Evolutionary conservation across 2,797 vertebrate genomes (phyloP).

Genomic region (Cossypha heuglini): DNA sequence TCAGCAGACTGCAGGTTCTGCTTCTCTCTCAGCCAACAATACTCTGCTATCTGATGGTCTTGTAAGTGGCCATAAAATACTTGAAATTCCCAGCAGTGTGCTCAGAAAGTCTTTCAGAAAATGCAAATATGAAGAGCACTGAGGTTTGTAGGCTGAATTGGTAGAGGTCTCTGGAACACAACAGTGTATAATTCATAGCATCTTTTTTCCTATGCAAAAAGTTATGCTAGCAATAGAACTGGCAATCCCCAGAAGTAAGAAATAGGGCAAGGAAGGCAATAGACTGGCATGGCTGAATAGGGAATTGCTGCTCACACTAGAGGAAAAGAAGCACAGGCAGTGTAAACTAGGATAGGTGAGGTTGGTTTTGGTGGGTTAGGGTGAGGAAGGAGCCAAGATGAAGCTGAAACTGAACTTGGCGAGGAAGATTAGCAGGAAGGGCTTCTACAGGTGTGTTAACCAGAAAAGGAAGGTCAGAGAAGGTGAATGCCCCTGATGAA

Average conservation of each 20-base stretch:
- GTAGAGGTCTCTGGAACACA: background rate
- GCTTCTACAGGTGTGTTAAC: background rate
- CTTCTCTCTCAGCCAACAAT: background rate
- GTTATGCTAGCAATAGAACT: background rate
- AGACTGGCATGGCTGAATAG: background rate
- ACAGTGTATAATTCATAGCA: background rate
- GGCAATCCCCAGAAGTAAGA: background rate
- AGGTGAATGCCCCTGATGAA: too few species aligned
- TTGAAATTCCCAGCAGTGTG: background rate
- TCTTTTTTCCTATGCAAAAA: background rate
- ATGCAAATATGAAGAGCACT: background rate
- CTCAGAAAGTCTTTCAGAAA: background rate
- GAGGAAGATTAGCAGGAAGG: background rate
- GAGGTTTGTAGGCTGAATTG: background rate
- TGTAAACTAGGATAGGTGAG: background rate
- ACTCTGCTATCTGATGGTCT: background rate
- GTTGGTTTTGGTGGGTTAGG: background rate
- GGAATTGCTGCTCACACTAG: background rate
- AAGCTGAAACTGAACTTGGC: background rate
- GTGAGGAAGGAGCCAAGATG: background rate
- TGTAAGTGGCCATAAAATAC: background rate
- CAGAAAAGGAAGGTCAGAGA: background rate
- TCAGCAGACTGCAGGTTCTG: background rate
- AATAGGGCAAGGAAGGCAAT: background rate
- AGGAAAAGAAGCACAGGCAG: background rate